Base-by-base conservation (phyloP, 2,797 vertebrate genomes). In the Psittacula echo region DNA sequence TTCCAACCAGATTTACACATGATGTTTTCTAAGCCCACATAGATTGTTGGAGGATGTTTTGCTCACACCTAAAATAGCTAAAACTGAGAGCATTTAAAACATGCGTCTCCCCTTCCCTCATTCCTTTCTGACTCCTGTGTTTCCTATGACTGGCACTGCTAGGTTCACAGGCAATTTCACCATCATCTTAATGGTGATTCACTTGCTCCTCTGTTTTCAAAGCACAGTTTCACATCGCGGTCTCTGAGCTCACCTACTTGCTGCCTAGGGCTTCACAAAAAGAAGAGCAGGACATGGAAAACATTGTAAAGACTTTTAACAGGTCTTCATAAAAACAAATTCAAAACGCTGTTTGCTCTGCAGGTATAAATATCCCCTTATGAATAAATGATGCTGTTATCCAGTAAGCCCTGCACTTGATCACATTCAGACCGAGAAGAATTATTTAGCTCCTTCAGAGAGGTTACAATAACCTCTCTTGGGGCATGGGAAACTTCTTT, bases 401-500 rank as follows among this genome's bases (percentile, higher is more conserved):
- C 70, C 58, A 86, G 42, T 32, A 74, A 87, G 26, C 17, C 71
- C 67, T 23, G 48, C 37, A 32, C 26, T 64, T 44, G 72, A 60
- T 61, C 86, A 79, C n/a, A 27, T 39, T 74, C 47, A 65, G 53
- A 80, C 44, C 50, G 73, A 66, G 44, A 78, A 73, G 83, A 72
- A 89, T 72, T 78, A 76, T 47, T 85, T 50, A 75, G 58, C 39
- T 85, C 45, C 65, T 91, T 78, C 73, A 58, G 14, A 77, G 61
- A 84, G 91, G 93, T 91, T 91, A 81, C 86, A 93, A 89, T 61
- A 94, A 84, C 47, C 23, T 68, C 70, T 44, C 14, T 19, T n/a
- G 26, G 21, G 47, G 60, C 54, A 89, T 12, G 12, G 60, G 54
- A 90, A 89, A 70, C 65, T 64, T 87, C 27, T 66, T 89, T 72